Base-by-base conservation (phyloP, 2,888 invertebrate genomes). In the Drosophila quinaria region DNA sequence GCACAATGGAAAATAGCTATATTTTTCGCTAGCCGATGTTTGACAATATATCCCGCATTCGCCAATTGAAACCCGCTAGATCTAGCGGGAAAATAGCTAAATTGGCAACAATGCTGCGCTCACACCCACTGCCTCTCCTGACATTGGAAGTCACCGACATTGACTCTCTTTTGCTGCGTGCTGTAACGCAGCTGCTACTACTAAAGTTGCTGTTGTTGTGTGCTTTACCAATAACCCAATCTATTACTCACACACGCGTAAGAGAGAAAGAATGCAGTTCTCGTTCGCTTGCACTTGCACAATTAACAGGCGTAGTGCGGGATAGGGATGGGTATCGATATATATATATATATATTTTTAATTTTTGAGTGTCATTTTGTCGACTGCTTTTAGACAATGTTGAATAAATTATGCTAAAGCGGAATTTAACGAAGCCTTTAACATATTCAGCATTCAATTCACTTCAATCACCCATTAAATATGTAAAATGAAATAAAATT, bases 61-160 rank as follows among this genome's bases (percentile, higher is more conserved):
- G n/a, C n/a, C n/a, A n/a, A n/a, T n/a, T n/a, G n/a, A n/a, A n/a
- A n/a, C n/a, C n/a, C n/a, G n/a, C n/a, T n/a, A n/a, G n/a, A n/a
- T n/a, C n/a, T n/a, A n/a, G n/a, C n/a, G n/a, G n/a, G n/a, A n/a
- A n/a, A n/a, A n/a, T n/a, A n/a, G n/a, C n/a, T n/a, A n/a, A n/a
- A n/a, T n/a, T n/a, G n/a, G n/a, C n/a, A n/a, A n/a, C n/a, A n/a
- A 39, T 68, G 44, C 35, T 50, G 29, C 39, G 13, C 35, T 37
- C 25, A 41, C 61, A 22, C 54, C 13, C 39, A 13, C 47, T 25
- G 44, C 19, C 49, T 35, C 46, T 46, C 29, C 35, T 42, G 17
- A 42, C 54, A 64, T 9, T 70, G 75, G 52, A 66, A 44, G 65
- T 65, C 51, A 59, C 42, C 69, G 74, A 59, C 80, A 77, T 63